Base-by-base conservation (phyloP, 2,797 vertebrate genomes). In the Manis javanica region DNA sequence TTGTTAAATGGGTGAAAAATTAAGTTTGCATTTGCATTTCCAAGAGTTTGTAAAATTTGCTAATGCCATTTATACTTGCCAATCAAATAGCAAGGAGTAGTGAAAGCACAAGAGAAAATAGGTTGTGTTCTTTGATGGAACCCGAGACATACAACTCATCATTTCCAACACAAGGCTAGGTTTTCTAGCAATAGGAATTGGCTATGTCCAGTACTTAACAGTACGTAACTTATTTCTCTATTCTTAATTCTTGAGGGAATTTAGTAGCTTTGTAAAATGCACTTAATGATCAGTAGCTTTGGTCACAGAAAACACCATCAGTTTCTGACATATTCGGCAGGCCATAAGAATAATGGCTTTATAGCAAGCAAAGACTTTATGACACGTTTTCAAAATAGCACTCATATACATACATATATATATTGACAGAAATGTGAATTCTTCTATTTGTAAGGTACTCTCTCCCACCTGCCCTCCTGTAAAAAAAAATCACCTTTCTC, bases 341-440 rank as follows among this genome's bases (percentile, higher is more conserved):
- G 51, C 79, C 53, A 31, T 81, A n/a, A 75, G 7, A 88, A 71
- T 86, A 87, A 86, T 88, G 79, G 34, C 91, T 96, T 92, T 71
- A 64, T 92, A 89, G 77, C 85, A 93, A 87, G 87, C 69, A 84
- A 81, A 94, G 92, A 55, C 49, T 95, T 94, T 55, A 81, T 46
- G 72, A 85, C 79, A 95, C 77, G 2, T 96, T 95, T 97, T 96
- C 87, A 91, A 91, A 95, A 83, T 90, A 75, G 42, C 75, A 81
- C 51, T 94, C 57, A 69, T 49, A 18, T 12, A 78, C 57, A 69
- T 49, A 18, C 15, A 78, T 55, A 75, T 18, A 63, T 26, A 53
- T 96, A 96, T 96, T 92, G 89, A 96, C 83, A 95, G 71, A 97
- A 96, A 93, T 94, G 74, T 93, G 92, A 97, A 91, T 91, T 96